These are phyloP conservation scores for Sturmia bella DNA, from an alignment of 2,888 invertebrate genomes.

Conservation along the genomic window DNA sequence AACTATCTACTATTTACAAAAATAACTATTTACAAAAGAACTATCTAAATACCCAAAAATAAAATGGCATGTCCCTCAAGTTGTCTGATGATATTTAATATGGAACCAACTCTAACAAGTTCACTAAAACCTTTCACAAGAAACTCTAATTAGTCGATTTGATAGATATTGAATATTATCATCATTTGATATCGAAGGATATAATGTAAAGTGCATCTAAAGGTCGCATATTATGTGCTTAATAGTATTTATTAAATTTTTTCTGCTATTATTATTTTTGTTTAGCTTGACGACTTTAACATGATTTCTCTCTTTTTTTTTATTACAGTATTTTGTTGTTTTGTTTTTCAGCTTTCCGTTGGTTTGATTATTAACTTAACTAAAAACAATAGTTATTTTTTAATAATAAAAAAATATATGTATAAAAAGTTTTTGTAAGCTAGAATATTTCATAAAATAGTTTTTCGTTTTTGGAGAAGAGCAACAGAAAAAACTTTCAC, in stretches of 20 bases:
- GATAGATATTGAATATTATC: too few relatives aligned
- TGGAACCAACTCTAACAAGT: too few relatives aligned
- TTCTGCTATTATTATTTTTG: constrained; percentile 21
- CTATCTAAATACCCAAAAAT: too few relatives aligned
- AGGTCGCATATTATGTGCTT: too few relatives aligned
- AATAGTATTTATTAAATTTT: background rate
- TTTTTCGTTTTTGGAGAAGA: background rate
- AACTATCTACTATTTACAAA: too few relatives aligned
- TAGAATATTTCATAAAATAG: constrained; percentile 32
- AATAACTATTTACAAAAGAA: too few relatives aligned
- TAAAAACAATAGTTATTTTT: constrained; percentile 43
- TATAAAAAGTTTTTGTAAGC: constrained; percentile 30
- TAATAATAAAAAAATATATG: constrained; percentile 10
- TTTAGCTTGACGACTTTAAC: constrained; percentile 23
- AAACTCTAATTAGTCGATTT: too few relatives aligned
- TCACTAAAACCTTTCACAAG: too few relatives aligned
- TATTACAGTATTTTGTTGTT: constrained; percentile 21
- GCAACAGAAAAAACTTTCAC: constrained; percentile 11
- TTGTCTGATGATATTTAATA: too few relatives aligned
- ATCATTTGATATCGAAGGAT: too few relatives aligned
- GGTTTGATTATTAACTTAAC: constrained; percentile 47
- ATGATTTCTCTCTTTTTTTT: constrained; percentile 27
- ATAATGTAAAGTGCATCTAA: too few relatives aligned
- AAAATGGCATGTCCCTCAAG: too few relatives aligned
- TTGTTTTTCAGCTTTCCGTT: constrained; percentile 25